Evolutionary conservation across 2,888 invertebrate genomes (phyloP).

Genomic region (Synanthedon formicaeformis): DNA sequence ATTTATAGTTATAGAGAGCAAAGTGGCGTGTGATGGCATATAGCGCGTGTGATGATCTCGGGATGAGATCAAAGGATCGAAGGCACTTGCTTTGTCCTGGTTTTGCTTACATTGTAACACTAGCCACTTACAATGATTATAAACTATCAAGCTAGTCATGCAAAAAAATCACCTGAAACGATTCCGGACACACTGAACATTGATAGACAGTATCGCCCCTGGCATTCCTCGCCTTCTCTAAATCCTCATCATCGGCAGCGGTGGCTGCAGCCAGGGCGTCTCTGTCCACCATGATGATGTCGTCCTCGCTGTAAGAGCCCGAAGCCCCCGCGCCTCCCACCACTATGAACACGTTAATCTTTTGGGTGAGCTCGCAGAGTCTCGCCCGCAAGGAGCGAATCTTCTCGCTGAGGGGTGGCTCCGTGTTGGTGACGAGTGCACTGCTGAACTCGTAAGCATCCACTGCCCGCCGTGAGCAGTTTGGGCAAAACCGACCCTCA

Average conservation of each 20-base stretch:
- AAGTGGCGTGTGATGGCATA: too few relatives aligned
- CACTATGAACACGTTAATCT: slow-evolving; percentile 60
- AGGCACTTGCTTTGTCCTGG: too few relatives aligned
- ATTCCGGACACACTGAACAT: slow-evolving; percentile 51
- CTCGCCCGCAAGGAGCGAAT: slow-evolving; percentile 46
- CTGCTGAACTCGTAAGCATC: slow-evolving; percentile 49
- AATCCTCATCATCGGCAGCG: slow-evolving; percentile 39
- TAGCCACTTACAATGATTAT: not conserved
- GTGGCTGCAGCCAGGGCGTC: slow-evolving; percentile 44
- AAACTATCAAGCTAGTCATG: not conserved
- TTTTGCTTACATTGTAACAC: not conserved
- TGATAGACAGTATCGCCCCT: slow-evolving; percentile 51
- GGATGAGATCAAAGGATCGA: too few relatives aligned
- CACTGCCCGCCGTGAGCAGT: slow-evolving; percentile 39
- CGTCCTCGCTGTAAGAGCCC: slow-evolving; percentile 50
- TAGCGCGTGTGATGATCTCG: too few relatives aligned
- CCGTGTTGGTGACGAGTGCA: slow-evolving; percentile 24
- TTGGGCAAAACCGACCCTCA: slow-evolving; percentile 39
- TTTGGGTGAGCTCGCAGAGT: slow-evolving; percentile 52
- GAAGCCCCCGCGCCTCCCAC: slow-evolving; percentile 39
- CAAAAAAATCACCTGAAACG: slow-evolving; percentile 32
- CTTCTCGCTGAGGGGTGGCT: slow-evolving; percentile 52
- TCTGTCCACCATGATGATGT: slow-evolving; percentile 58
- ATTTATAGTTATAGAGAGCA: too few relatives aligned
- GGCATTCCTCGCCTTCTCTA: slow-evolving; percentile 37